These are phyloP conservation scores for Oostethus manadensis DNA, from an alignment of 2,113 vertebrate genomes.

Conservation along the genomic window DNA sequence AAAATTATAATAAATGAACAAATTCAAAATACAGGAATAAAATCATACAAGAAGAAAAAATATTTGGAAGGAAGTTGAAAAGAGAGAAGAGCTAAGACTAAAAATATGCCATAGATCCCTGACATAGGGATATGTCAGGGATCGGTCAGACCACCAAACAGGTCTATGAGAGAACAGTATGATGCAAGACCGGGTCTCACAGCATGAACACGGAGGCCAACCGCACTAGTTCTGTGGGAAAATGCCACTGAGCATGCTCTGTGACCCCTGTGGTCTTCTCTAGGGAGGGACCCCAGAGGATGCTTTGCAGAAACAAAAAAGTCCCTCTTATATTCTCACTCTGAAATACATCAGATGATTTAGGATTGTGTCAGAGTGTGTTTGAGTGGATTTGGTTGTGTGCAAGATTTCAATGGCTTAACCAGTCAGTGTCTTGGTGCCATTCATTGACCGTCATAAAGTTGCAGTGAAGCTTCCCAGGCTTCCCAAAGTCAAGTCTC, in stretches of 20 bases:
- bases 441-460: slow-evolving; percentile 2
- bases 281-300: slow-evolving; percentile 41
- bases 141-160: slow-evolving; percentile 6
- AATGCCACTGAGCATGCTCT: slow-evolving; percentile 56
- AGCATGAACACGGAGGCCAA: slow-evolving; percentile 45
- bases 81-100: too few species aligned
- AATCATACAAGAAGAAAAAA: too few species aligned
- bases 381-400: background rate
- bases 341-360: background rate
- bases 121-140: too few species aligned
- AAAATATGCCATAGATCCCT: too few species aligned
- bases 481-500: slow-evolving; percentile 7
- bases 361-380: background rate
- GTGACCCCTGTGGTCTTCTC: slow-evolving; percentile 60
- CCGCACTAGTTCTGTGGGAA: slow-evolving; percentile 67
- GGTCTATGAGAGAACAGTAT: slow-evolving; percentile 44
- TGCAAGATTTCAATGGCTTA: background rate
- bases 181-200: slow-evolving; percentile 43
- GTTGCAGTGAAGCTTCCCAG: slow-evolving; percentile 31
- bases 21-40: too few species aligned
- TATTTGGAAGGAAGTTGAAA: too few species aligned
- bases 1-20: too few species aligned
- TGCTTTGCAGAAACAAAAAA: slow-evolving; percentile 30
- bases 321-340: slow-evolving; percentile 15
- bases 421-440: background rate